phyloP scores from a whole-genome alignment of 2,797 vertebrate genomes.

The Mus spretus region DNA sequence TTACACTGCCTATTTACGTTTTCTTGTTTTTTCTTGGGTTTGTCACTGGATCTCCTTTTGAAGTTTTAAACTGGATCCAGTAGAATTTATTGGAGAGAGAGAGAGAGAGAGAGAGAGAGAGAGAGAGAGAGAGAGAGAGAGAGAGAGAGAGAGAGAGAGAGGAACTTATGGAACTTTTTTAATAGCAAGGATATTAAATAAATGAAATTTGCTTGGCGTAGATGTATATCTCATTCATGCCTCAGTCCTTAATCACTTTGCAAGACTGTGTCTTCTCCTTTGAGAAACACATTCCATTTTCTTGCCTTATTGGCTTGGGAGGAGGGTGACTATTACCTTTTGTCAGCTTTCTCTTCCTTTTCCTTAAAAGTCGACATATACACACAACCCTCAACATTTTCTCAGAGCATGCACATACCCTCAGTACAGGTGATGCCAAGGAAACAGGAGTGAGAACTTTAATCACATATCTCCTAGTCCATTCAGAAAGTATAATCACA shows the following conservation, averaged over 20 bases:
- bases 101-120: no score
- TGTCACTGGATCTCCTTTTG: conserved; percentile 59
- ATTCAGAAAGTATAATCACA: not conserved
- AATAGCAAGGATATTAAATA: not conserved
- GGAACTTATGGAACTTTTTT: not conserved
- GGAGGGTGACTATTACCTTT: not conserved
- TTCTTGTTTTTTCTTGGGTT: conserved; percentile 76
- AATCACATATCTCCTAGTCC: not conserved
- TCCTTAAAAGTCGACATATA: not conserved
- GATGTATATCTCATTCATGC: conserved; percentile 2
- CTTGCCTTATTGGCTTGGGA: not conserved
- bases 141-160: no score
- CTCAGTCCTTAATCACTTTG: not conserved
- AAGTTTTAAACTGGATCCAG: conserved; percentile 62
- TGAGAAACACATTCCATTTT: not conserved
- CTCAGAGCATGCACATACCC: not conserved
- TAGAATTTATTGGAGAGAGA: conserved; percentile 44
- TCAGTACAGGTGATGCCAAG: not conserved
- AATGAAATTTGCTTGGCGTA: conserved; percentile 40
- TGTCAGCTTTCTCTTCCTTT: not conserved
- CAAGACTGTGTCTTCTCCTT: not conserved
- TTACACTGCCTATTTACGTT: conserved; percentile 72
- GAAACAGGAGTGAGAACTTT: not conserved
- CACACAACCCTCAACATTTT: not conserved
- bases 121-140: no score